Base-by-base conservation (phyloP, 2,888 invertebrate genomes). In the Cheilosia vernalis region DNA sequence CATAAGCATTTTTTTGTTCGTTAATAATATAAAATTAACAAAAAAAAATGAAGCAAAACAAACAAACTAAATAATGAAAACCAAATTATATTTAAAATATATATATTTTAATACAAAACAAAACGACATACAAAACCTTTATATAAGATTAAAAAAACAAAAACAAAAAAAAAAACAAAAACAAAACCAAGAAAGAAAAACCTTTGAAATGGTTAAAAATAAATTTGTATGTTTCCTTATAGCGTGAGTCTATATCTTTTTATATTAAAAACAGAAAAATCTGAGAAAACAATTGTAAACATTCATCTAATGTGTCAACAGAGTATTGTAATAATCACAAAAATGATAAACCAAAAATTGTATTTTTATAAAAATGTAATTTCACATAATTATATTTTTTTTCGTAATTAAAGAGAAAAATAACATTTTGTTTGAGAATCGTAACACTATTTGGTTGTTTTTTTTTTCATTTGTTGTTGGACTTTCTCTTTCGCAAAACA, bases 121-220 rank as follows among this genome's bases (percentile, higher is more conserved):
- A 15, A 9, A 61, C 49, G 42, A 79, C 53, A 58, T 47, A 42
- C 33, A 40, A 19, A 76, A 60, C 37, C 21, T 19, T 10, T 49
- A 21, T 51, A 24, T 21, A 24, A 19, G 24, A 24, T 24, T 24
- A 15, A 6, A 15, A 56, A 44, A 30, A 55, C 10, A 30, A 55
- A n/a, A 44, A 19, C 1, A 21, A 21, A 21, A 15, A 56, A 44
- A 30, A 55, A n/a, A 44, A 51, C 5, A 44, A 19, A 24, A 49
- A 33, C 7, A 37, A 40, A 63, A 47, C 17, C 47, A 19, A 49
- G 17, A 44, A 33, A 33, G n/a, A 40, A 44, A 56, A 76, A 87
- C 78, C 33, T 60, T 78, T 49, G 69, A 76, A 44, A 67, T 74
- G 70, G 78, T 87, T 76, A 60, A 87, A 86, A 67, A 56, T 60